phyloP scores from a whole-genome alignment of 2,113 vertebrate genomes.

The Hemiscyllium ocellatum region DNA sequence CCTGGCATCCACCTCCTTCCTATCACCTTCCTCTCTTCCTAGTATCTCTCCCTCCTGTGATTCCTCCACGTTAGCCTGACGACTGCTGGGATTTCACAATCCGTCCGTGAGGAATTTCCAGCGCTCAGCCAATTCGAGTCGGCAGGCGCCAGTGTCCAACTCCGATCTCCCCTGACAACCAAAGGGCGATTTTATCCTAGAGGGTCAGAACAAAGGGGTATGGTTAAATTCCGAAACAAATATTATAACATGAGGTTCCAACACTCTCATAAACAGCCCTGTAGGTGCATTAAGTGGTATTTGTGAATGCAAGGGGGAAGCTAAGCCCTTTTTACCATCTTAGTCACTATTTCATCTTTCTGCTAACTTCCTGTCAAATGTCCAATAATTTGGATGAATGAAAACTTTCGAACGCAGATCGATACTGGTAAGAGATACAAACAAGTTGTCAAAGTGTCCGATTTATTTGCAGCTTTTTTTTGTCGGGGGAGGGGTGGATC shows the following conservation, averaged over 20 bases:
- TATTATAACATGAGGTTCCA: not conserved
- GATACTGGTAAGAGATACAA: not conserved
- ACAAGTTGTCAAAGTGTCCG: not conserved
- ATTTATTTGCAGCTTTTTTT: not conserved
- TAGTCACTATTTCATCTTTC: not conserved
- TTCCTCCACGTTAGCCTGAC: not conserved
- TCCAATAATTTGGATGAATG: not conserved
- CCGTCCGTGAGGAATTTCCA: not conserved
- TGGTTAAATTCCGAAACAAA: not conserved
- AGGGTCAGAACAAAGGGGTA: constrained; percentile 25
- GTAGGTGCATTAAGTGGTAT: not conserved
- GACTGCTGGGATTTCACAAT: constrained; percentile 15
- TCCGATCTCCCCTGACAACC: constrained; percentile 32
- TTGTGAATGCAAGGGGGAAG: no score
- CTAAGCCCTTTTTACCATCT: not conserved
- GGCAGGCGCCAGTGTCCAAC: constrained; percentile 21
- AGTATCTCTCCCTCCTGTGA: not conserved
- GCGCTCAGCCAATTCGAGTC: not conserved
- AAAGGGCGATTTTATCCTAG: constrained; percentile 18
- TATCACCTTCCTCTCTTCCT: not conserved
- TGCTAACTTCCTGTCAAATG: not conserved
- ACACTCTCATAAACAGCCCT: not conserved
- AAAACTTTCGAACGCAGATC: not conserved
- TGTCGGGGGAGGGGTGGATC: not conserved
- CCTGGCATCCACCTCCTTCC: not conserved